phyloP scores from a whole-genome alignment of 2,113 vertebrate species.

The Garra rufa region DNA sequence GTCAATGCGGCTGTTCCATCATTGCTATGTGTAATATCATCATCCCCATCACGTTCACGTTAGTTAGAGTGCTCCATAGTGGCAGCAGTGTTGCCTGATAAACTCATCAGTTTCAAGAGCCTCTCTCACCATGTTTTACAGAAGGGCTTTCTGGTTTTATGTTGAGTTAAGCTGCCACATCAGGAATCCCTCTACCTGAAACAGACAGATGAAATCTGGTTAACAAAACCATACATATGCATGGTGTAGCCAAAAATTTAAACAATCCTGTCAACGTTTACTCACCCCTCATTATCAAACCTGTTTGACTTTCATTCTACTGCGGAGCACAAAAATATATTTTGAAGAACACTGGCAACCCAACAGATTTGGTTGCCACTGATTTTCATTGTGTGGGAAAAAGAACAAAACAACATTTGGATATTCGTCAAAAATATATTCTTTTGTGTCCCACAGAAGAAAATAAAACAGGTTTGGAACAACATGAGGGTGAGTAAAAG shows the following conservation, averaged over 20 bases:
- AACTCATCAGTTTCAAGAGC: not conserved
- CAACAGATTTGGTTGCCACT: not conserved
- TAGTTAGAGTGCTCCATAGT: constrained; percentile 35
- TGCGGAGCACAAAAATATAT: not conserved
- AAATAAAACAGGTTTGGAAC: not conserved
- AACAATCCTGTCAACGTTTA: not conserved
- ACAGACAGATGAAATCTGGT: constrained; percentile 32
- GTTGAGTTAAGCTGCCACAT: not conserved
- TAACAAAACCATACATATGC: not conserved
- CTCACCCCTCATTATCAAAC: not conserved
- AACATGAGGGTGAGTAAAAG: not conserved
- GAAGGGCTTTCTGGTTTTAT: not conserved
- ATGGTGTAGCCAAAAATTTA: not conserved
- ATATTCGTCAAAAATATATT: too few species aligned
- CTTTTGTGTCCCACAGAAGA: too few species aligned
- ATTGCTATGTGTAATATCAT: constrained; percentile 5
- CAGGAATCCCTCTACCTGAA: constrained; percentile 20
- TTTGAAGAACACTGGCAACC: not conserved
- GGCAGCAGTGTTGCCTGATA: not conserved
- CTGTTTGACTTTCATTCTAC: not conserved
- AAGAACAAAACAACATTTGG: too few species aligned
- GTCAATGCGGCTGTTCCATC: constrained; percentile 43
- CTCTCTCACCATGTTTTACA: constrained; percentile 30
- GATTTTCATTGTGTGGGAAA: not conserved
- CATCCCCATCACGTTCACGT: constrained; percentile 17